A percentile compares a stretch with the other conserved stretches of the same genome.
These are phyloP conservation scores for Tenthredo scrophulariae DNA, from an alignment of 2,888 invertebrate species.

Conservation along the genomic window DNA sequence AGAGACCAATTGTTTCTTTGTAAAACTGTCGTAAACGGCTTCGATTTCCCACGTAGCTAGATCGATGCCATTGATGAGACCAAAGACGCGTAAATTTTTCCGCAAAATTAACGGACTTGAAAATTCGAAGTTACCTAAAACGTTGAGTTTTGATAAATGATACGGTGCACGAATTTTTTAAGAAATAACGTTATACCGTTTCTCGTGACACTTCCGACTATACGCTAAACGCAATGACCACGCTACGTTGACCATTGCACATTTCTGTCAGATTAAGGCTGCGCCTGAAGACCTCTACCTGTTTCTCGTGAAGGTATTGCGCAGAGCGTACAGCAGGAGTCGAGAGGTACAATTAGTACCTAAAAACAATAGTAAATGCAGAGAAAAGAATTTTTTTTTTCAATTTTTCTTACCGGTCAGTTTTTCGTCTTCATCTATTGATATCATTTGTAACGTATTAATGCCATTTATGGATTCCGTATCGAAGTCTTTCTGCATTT, in stretches of 20 bases:
- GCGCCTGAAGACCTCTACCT: not conserved
- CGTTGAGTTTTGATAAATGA: not conserved
- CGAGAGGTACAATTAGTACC: not conserved
- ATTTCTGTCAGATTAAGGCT: not conserved
- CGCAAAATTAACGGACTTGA: slow-evolving; percentile 61
- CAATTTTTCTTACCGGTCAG: slow-evolving; percentile 61
- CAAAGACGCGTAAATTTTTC: slow-evolving; percentile 59
- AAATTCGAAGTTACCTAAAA: slow-evolving; percentile 62
- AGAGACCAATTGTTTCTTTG: slow-evolving; percentile 75
- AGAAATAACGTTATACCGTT: slow-evolving; percentile 44
- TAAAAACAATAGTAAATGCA: not conserved
- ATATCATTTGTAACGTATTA: slow-evolving; percentile 60
- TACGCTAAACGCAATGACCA: slow-evolving; percentile 39
- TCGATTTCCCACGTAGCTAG: slow-evolving; percentile 63
- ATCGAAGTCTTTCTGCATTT: slow-evolving; percentile 62
- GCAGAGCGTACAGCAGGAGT: slow-evolving; percentile 11
- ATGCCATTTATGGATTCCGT: slow-evolving; percentile 64
- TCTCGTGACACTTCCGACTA: slow-evolving; percentile 38
- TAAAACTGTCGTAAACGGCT: slow-evolving; percentile 59
- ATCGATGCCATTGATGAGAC: slow-evolving; percentile 64
- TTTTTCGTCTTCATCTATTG: slow-evolving; percentile 60
- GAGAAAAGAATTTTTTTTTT: not conserved
- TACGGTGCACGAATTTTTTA: slow-evolving; percentile 23
- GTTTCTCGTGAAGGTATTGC: not conserved
- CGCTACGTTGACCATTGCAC: not conserved